A percentile compares a stretch with the other conserved stretches of the same genome.
Evolutionary conservation across 1,140 invertebrate genomes (phyloP).

Genomic region (Proctacanthus coquilletti): DNA sequence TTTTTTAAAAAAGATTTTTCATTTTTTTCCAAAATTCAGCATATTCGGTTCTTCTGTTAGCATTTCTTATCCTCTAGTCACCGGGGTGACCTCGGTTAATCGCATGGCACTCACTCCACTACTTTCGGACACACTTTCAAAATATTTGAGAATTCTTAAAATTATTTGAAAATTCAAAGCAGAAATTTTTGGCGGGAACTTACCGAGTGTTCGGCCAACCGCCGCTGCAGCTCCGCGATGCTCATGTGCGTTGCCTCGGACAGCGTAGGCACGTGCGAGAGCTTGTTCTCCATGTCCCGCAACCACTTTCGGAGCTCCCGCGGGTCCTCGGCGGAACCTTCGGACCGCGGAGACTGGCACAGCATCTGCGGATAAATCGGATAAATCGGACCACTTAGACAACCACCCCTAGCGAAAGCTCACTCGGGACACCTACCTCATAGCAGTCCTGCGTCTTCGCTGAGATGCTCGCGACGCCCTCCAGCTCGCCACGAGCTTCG

Average conservation of each 20-base stretch:
- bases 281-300: slow-evolving; percentile 34
- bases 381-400: background rate
- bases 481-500: slow-evolving; percentile 31
- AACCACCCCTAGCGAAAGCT: slow-evolving; percentile 4
- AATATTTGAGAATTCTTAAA: too few relatives aligned
- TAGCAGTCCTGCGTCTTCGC: slow-evolving; percentile 11
- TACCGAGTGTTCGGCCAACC: slow-evolving; percentile 26
- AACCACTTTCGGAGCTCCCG: slow-evolving; percentile 35
- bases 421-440: slow-evolving; percentile 14
- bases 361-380: slow-evolving; percentile 12
- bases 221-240: slow-evolving; percentile 21
- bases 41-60: too few relatives aligned
- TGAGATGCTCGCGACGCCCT: slow-evolving; percentile 14
- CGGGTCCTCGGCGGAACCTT: slow-evolving; percentile 22
- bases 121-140: too few relatives aligned
- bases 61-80: too few relatives aligned
- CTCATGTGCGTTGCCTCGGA: slow-evolving; percentile 18
- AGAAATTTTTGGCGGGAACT: too few relatives aligned
- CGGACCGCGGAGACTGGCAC: slow-evolving; percentile 17
- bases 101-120: too few relatives aligned
- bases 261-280: slow-evolving; percentile 20
- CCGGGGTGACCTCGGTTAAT: too few relatives aligned
- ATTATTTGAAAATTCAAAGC: too few relatives aligned
- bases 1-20: too few relatives aligned
- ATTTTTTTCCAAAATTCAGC: too few relatives aligned